Conservation (phyloP, 1,140 invertebrate genomes). For the Euwallacea similis region DNA sequence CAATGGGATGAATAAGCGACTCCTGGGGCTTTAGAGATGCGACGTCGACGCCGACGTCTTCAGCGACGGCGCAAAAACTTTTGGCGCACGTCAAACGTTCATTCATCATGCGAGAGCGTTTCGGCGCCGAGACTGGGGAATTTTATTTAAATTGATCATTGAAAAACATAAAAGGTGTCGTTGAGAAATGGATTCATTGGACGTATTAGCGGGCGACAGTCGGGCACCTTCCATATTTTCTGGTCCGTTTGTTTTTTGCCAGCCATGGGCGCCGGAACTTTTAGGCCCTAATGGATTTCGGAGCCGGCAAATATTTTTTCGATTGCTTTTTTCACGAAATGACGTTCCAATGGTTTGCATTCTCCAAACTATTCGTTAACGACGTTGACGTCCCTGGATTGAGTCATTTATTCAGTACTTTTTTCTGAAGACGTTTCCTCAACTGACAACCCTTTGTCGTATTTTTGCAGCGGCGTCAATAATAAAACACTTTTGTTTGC, state of each 20-base stretch:
- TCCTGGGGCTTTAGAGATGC: constrained; percentile 43
- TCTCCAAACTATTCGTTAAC: too few relatives aligned
- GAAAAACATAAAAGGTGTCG: constrained; percentile 49
- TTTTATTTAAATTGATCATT: constrained; percentile 50
- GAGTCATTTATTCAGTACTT: too few relatives aligned
- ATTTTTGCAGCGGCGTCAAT: too few relatives aligned
- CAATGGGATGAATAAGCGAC: constrained; percentile 47
- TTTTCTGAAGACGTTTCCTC: too few relatives aligned
- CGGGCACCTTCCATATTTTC: constrained; percentile 40
- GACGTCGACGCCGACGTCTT: neutral
- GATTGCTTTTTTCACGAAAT: too few relatives aligned
- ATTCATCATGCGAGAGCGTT: constrained; percentile 47
- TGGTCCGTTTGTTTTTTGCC: constrained; percentile 34
- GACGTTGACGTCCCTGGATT: too few relatives aligned
- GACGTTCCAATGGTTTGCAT: too few relatives aligned
- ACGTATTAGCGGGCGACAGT: constrained; percentile 43
- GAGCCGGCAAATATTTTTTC: neutral
- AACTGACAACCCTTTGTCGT: too few relatives aligned
- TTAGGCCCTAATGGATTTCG: constrained; percentile 29
- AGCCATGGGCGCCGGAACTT: constrained; percentile 14
- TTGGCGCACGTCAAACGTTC: constrained; percentile 44
- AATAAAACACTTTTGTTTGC: too few relatives aligned
- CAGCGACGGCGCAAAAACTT: constrained; percentile 37
- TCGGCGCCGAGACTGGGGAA: constrained; percentile 39
- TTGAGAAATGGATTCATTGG: constrained; percentile 48